These are phyloP conservation scores for Elachura formosa DNA, from an alignment of 2,113 vertebrate species.

Conservation along the genomic window DNA sequence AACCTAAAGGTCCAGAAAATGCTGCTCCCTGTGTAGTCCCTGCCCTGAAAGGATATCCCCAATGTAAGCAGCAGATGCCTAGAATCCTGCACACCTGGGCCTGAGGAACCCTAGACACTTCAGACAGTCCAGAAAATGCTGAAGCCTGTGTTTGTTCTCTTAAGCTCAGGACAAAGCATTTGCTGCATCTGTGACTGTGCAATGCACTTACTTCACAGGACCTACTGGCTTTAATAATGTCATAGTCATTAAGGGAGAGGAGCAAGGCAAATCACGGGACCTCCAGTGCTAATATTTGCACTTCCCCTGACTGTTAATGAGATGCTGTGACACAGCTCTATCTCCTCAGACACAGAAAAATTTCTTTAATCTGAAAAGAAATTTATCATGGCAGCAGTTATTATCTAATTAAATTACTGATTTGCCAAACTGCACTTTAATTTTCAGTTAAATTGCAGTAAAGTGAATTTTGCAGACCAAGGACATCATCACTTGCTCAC, in stretches of 20 bases:
- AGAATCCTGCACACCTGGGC: neutral
- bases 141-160: neutral
- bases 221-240: neutral
- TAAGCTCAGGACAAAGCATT: neutral
- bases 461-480: conserved; percentile 18
- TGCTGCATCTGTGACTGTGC: neutral
- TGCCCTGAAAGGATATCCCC: neutral
- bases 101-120: neutral
- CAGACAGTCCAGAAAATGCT: neutral
- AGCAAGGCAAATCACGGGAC: neutral
- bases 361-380: neutral
- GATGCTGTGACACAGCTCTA: neutral
- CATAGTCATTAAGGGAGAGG: neutral
- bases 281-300: neutral
- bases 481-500: neutral
- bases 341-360: neutral
- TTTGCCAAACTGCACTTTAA: neutral
- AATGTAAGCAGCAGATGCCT: neutral
- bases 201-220: neutral
- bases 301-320: neutral
- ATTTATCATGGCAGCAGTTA: neutral
- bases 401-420: conserved; percentile 33
- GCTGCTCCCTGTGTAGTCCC: neutral
- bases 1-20: neutral
- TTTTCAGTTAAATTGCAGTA: neutral